Base-by-base conservation (phyloP, 92 coral and sea anemone species). In the Paramuricea clavata region DNA sequence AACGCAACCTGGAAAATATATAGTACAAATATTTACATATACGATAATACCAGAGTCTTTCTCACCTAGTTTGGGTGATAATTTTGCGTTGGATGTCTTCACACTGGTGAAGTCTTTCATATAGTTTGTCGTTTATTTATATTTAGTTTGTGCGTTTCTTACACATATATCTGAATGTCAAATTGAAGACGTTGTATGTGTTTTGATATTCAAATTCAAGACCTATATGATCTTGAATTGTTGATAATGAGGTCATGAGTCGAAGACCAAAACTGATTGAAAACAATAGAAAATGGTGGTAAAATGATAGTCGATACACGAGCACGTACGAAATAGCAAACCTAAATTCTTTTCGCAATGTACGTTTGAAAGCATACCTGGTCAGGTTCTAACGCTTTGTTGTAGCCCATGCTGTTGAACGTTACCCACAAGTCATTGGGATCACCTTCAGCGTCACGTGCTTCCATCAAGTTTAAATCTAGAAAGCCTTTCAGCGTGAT, bases 371-470 rank as follows among this genome's bases (percentile, higher is more conserved):
- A 54, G 4, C 26, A 54, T 52, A 96, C 99, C 98, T 93, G 98
- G 82, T 94, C 96, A 30, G 95, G 87, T 83, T 96, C 98, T 31
- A 96, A 93, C 35, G 92, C 92, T 74, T 90, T 89, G 92, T 96
- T 96, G 84, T 94, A 96, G 27, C 99, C 99, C 99, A 96, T 94
- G 77, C 89, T 92, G 52, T 93, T 95, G 71, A 96, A 85, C 8
- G 99, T 96, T 88, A 94, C 91, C 99, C 99, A 96, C 79, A 96
- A 88, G 81, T 96, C 99, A 87, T 94, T 82, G 44, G 97, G 98
- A 75, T 94, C 99, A 76, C 99, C 95, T 6, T 96, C 99, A 1
- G 98, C 91, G 83, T 96, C 99, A 84, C 95, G 94, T 35, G 99
- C 99, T 80, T 96, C 99, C 99, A 96, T 96, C 88, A 91, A 77